A percentile compares a stretch with the other conserved stretches of the same genome.
Conservation (phyloP, 2,888 invertebrate genomes). For the Gerris lacustris region DNA sequence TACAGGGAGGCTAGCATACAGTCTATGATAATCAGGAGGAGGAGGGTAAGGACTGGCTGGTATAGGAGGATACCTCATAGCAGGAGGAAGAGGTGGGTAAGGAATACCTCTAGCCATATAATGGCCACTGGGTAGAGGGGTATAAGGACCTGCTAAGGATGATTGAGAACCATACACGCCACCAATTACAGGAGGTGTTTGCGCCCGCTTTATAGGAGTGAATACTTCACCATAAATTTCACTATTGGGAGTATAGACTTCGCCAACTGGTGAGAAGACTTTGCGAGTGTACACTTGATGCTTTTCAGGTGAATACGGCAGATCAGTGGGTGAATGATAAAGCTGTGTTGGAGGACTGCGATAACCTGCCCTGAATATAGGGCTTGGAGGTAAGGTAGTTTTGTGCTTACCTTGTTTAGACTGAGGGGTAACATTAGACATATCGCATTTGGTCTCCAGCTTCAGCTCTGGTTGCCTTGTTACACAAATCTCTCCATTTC, state of each 20-base stretch:
- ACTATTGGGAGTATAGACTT: constrained; percentile 1
- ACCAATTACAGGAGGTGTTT: background rate
- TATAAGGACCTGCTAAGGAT: background rate
- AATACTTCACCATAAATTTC: background rate
- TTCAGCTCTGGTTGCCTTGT: background rate
- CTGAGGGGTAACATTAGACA: background rate
- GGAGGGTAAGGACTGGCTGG: constrained; percentile 1
- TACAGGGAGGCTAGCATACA: constrained; percentile 3
- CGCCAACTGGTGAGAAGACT: background rate
- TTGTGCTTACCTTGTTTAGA: background rate
- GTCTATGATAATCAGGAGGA: constrained; percentile 8
- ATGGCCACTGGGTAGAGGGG: background rate
- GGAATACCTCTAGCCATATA: background rate
- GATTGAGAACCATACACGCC: background rate
- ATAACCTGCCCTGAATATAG: background rate
- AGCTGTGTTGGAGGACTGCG: background rate
- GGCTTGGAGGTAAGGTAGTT: background rate
- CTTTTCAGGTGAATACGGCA: background rate
- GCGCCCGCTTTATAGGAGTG: background rate
- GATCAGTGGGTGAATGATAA: background rate
- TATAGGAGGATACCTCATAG: background rate
- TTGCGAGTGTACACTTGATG: background rate
- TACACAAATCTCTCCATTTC: background rate
- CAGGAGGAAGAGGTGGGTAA: background rate
- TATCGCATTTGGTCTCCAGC: background rate